Evolutionary conservation across 2,113 vertebrate genomes (phyloP), one percentile per base, ranked within the genome.

Genomic region (Elachura formosa): DNA sequence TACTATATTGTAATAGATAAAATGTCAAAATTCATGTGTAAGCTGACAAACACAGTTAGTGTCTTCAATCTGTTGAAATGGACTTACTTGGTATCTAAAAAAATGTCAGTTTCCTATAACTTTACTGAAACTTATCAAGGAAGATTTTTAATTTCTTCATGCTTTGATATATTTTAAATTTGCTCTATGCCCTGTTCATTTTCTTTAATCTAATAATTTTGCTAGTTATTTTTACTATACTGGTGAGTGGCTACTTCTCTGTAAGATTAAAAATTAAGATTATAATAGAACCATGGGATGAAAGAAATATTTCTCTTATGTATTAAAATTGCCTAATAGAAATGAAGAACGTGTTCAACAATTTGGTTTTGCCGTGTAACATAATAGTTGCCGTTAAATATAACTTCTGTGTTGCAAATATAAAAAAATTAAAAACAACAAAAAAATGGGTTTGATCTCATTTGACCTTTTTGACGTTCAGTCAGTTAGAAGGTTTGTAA

Each of bases 401-500:
- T 28, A 54, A 71, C 84, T 96, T 97, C 59, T 92, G 66, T 83
- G 58, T 96, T 49, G 61, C 82, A 97, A 92, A 75, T 90, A 71
- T 84, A 82, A 94, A 78, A 94, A 97, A 94, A 96, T 87, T 92
- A 96, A 98, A 98, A 90, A 48, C 94, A 86, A 55, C 6, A 18
- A 97, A 97, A 97, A 97, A 98, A 92, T 92, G 95, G 78, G 62
- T 72, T 96, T 97, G 98, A 99, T 98, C 98, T 98, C 98, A 95
- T 97, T 98, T 98, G 98, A 98, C 98, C 98, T 98, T 97, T 98
- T 96, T 98, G 98, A 98, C 94, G 66, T 97, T 97, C 96, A 98
- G 97, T 98, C 98, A 99, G 97, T 98, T 99, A 98, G 99, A 98
- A 98, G 98, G 98, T 98, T 99, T 99, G 98, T 98, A 99, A 98